Base-by-base conservation (phyloP, 2,888 invertebrate genomes). In the Ernsta delagoae region DNA sequence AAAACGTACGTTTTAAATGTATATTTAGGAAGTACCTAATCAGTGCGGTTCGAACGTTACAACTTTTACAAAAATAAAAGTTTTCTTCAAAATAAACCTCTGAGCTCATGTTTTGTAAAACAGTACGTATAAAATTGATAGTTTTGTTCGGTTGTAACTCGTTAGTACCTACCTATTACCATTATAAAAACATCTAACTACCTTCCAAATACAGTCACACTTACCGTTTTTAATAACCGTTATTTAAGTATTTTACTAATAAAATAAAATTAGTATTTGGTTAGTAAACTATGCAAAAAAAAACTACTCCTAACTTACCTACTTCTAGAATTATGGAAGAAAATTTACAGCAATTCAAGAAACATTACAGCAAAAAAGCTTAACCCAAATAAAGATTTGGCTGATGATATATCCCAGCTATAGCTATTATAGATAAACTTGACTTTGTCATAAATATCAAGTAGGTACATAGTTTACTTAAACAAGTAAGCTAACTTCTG, bases 21-120 rank as follows among this genome's bases (percentile, higher is more conserved):
- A 56, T 34, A 31, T 56, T 56, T 34, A 56, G 36, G 36, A 56
- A 56, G 34, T 56, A 56, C n/a, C n/a, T n/a, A n/a, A n/a, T 56
- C 56, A 34, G 34, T 56, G 56, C 56, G 34, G 34, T n/a, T 56
- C 11, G 4, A 36, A 56, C 34, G n/a, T 34, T 8, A 53, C 8
- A 24, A 34, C n/a, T 56, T 56, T 56, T 56, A 56, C 56, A 56
- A 56, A 56, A 56, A 56, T 56, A 56, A 34, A 56, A 36, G 34
- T 56, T 56, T 11, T 56, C 24, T 53, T 53, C 24, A 53, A 53
- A 53, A 53, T 53, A 24, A 53, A 9, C 53, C 24, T 54, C 31
- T 34, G 56, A 36, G 56, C 34, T 36, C 56, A 36, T 56, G 9
- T 56, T 56, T 34, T 56, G 34, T 56, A 56, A 56, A 56, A 53